Evolutionary conservation across 1,140 invertebrate genomes (phyloP), one percentile per base, ranked within the genome.

Genomic region (Druon quercuslanigerum): DNA sequence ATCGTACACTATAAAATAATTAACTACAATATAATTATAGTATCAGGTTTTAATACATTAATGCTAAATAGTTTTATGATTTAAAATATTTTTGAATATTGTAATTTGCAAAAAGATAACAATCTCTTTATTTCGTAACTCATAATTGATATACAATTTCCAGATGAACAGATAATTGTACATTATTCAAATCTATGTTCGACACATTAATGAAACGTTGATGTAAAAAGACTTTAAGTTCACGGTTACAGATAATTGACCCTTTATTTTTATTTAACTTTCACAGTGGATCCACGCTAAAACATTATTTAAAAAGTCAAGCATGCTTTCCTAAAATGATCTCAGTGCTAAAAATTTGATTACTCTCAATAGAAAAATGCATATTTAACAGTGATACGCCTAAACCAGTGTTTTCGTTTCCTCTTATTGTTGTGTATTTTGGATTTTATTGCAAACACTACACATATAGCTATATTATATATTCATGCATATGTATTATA

Each of bases 231-330:
- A 0, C 51, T 73, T 3, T n/a, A 51, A 20, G 13, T 12, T 33
- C 19, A 73, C 25, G 54, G 52, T 73, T 51, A 54, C 16, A 73
- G 51, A 12, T 40, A 52, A 54, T 20, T 66, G 54, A 50, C 51
- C 19, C 56, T 73, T 73, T 51, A 71, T 46, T 71, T 17, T 50
- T 33, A 50, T 40, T 52, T 8, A 51, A 51, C 50, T 70, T 56
- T 51, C 50, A 60, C 57, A 71, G 71, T 14, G 25, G 25, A 71
- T 71, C 40, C 6, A 52, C 52, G 71, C 16, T 19, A 51, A 51
- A 73, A 51, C 1, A 17, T 12, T 73, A 52, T 51, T 50, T 14
- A 51, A n/a, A 51, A 73, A 73, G 51, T 54, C 17, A 54, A 54
- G 16, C 17, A 1, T 17, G 16, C 12, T 54, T 54, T 54, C 17